Conservation (phyloP, 2,797 vertebrate species). For the Hippocampus kuda region DNA sequence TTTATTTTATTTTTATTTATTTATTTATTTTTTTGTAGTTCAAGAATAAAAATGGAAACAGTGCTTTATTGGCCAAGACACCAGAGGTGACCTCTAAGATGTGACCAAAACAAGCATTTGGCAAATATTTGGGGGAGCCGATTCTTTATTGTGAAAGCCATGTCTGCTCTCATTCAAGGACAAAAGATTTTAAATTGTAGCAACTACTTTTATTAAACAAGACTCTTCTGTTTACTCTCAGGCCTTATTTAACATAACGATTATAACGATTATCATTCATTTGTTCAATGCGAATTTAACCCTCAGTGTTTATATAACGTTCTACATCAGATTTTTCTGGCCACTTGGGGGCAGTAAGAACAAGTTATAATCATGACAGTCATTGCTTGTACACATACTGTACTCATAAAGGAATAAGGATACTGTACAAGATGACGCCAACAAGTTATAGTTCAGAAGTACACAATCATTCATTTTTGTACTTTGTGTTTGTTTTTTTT, state of each 20-base stretch:
- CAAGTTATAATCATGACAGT: not conserved
- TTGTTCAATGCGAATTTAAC: not conserved
- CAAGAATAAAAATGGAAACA: slow-evolving; percentile 59
- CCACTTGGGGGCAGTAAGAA: slow-evolving; percentile 8
- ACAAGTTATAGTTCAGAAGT: not conserved
- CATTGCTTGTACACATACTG: not conserved
- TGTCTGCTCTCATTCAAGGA: not conserved
- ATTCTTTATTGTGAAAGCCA: slow-evolving; percentile 30
- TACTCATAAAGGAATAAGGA: not conserved
- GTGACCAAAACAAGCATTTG: slow-evolving; percentile 54
- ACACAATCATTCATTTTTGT: not conserved
- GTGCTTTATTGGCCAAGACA: slow-evolving; percentile 51
- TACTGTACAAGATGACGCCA: not conserved
- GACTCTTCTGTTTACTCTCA: not conserved
- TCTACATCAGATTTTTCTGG: not conserved
- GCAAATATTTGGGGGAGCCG: slow-evolving; percentile 57
- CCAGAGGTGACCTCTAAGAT: slow-evolving; percentile 58
- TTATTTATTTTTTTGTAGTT: slow-evolving; percentile 36
- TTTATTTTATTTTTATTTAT: slow-evolving; percentile 16
- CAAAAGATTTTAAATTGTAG: not conserved
- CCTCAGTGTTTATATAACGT: not conserved
- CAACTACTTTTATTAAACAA: slow-evolving; percentile 3
- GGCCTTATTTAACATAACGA: not conserved
- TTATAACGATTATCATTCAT: not conserved
- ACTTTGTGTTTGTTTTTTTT: not conserved